phyloP scores from a whole-genome alignment of 2,797 vertebrate species.

The Cyclopterus lumpus region DNA sequence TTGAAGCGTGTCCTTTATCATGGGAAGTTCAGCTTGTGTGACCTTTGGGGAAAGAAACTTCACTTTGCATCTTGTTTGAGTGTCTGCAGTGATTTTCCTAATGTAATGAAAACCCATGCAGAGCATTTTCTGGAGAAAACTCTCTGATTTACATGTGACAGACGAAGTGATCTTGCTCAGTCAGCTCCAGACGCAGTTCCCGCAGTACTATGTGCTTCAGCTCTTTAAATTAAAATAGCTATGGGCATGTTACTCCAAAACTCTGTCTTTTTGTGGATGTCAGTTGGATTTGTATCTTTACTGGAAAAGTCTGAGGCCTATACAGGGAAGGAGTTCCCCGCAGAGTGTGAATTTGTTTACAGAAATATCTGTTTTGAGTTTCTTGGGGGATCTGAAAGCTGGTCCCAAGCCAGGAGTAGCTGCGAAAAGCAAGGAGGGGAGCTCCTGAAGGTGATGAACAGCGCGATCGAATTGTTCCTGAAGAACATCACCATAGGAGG shows the following conservation, averaged over 20 bases:
- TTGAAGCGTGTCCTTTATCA: neutral
- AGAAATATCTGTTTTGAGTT: slow-evolving; percentile 74
- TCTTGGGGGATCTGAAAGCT: slow-evolving; percentile 54
- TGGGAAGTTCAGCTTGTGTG: slow-evolving; percentile 19
- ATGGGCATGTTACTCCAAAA: slow-evolving; percentile 64
- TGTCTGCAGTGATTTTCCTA: slow-evolving; percentile 83
- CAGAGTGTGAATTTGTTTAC: slow-evolving; percentile 50
- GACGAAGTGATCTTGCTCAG: slow-evolving; percentile 49
- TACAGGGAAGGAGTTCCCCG: neutral
- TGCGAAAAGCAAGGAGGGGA: slow-evolving; percentile 74
- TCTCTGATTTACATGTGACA: slow-evolving; percentile 76
- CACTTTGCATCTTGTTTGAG: slow-evolving; percentile 87
- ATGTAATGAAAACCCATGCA: slow-evolving; percentile 78
- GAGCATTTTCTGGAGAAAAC: slow-evolving; percentile 72
- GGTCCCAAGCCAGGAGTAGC: slow-evolving; percentile 66
- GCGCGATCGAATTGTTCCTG: slow-evolving; percentile 57
- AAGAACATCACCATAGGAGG: slow-evolving; percentile 28
- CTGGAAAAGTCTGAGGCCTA: slow-evolving; percentile 17
- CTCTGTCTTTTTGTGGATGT: slow-evolving; percentile 71
- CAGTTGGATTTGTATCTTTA: slow-evolving; percentile 50
- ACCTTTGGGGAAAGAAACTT: slow-evolving; percentile 46
- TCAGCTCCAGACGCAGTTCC: slow-evolving; percentile 33
- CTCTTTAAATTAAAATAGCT: slow-evolving; percentile 29
- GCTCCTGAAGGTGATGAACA: slow-evolving; percentile 68
- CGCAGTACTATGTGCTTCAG: slow-evolving; percentile 49